phyloP scores from a whole-genome alignment of 2,797 vertebrate genomes.

The Ficedula albicollis region DNA sequence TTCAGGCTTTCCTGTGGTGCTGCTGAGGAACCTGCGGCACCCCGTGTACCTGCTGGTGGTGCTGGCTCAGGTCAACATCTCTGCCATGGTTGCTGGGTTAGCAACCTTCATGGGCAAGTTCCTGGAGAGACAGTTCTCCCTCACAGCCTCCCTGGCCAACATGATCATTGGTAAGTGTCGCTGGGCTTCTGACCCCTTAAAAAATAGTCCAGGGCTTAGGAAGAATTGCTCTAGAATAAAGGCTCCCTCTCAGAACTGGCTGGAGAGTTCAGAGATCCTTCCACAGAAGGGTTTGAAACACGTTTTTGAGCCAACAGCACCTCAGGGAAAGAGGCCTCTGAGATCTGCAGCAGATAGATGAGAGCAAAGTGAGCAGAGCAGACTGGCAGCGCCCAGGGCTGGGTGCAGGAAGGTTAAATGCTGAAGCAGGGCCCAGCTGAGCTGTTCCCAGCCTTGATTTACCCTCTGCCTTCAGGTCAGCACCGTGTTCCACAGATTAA shows the following conservation, averaged over 20 bases:
- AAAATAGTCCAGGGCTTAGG: rapidly evolving
- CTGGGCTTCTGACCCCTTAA: background rate
- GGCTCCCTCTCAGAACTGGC: background rate
- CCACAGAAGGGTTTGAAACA: background rate
- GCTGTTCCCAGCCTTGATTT: background rate
- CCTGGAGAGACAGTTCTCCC: conserved; percentile 89
- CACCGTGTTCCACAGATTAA: rapidly evolving
- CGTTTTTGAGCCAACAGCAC: background rate
- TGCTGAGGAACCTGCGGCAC: conserved; percentile 82
- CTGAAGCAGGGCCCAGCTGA: background rate
- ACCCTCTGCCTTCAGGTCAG: background rate
- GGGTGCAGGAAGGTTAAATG: background rate
- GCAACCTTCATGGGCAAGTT: conserved; percentile 94
- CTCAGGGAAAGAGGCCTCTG: background rate
- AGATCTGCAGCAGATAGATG: background rate
- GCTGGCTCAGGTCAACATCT: conserved; percentile 87
- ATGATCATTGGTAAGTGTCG: conserved; percentile 85
- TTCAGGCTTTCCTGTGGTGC: conserved; percentile 86
- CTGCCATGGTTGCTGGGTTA: conserved; percentile 85
- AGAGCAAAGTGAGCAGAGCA: background rate
- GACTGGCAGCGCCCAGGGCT: background rate
- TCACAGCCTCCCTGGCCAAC: conserved; percentile 83
- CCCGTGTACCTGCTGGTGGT: conserved; percentile 89
- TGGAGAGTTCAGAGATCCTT: background rate
- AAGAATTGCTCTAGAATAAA: background rate